These are phyloP conservation scores for Muschampia plurimacula DNA, from an alignment of 2,888 invertebrate genomes.

Conservation along the genomic window DNA sequence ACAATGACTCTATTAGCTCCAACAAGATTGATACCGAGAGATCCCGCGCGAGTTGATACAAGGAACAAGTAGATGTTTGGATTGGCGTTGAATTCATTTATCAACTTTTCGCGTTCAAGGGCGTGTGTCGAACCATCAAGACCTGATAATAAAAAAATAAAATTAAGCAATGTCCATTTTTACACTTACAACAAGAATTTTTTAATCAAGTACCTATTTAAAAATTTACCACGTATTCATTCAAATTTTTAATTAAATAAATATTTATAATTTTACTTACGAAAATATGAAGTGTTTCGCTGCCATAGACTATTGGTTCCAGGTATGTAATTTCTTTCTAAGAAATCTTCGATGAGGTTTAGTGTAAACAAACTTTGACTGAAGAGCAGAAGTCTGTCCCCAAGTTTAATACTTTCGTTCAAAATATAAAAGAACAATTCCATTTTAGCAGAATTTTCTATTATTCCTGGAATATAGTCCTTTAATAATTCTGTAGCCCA, in stretches of 20 bases:
- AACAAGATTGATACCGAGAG: conserved; percentile 98
- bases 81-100: conserved; percentile 98
- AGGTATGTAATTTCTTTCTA: conserved; percentile 90
- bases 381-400: conserved; percentile 97
- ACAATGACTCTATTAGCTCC: conserved; percentile 99
- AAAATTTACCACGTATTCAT: too few relatives aligned
- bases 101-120: conserved; percentile 96
- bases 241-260: not conserved
- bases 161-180: not conserved
- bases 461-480: conserved; percentile 94
- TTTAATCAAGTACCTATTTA: too few relatives aligned
- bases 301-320: conserved; percentile 92
- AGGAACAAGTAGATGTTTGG: conserved; percentile 95
- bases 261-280: conserved; percentile 85
- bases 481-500: conserved; percentile 94
- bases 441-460: conserved; percentile 98
- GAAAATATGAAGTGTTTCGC: conserved; percentile 94
- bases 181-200: too few relatives aligned
- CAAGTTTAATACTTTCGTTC: conserved; percentile 93
- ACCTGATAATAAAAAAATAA: conserved; percentile 75
- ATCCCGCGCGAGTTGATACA: conserved; percentile 98
- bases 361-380: conserved; percentile 98
- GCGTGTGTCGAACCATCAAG: conserved; percentile 98
- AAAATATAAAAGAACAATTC: conserved; percentile 96
- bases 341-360: conserved; percentile 97